Evolutionary conservation across 2,888 invertebrate genomes (phyloP).

Genomic region (Therioaphis trifolii): DNA sequence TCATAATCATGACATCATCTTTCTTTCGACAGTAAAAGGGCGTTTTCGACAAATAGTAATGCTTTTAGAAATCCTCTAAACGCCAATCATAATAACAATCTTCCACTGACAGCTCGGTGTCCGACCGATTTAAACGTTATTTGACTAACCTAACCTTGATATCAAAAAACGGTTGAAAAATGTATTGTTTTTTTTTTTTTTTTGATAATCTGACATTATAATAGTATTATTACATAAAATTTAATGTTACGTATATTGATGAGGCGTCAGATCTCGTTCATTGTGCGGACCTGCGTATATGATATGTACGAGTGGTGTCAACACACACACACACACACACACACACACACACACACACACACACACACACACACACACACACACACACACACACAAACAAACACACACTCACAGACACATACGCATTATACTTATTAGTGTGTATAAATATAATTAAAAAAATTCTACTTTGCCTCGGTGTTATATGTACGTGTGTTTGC

Average conservation of each 20-base stretch:
- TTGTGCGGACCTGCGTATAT: no score
- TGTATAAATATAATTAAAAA: no score
- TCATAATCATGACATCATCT: background rate
- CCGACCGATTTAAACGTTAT: background rate
- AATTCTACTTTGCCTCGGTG: background rate
- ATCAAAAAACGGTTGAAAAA: background rate
- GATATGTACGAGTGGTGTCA: background rate
- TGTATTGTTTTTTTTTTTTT: no score
- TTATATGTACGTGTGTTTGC: background rate
- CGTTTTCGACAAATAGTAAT: background rate
- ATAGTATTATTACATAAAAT: no score
- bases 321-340: background rate
- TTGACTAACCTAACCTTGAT: no score
- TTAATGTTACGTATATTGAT: no score
- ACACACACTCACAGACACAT: no score
- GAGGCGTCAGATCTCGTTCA: no score
- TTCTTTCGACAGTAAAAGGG: background rate
- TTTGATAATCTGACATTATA: background rate
- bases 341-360: background rate
- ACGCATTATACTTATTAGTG: no score
- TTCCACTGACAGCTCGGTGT: background rate
- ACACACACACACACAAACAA: no score
- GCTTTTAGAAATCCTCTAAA: conserved; percentile 9
- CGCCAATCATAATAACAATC: conserved; percentile 2
- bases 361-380: no score